Conservation (phyloP, 2,888 invertebrate genomes). For the Heteromyza rotundicornis region DNA sequence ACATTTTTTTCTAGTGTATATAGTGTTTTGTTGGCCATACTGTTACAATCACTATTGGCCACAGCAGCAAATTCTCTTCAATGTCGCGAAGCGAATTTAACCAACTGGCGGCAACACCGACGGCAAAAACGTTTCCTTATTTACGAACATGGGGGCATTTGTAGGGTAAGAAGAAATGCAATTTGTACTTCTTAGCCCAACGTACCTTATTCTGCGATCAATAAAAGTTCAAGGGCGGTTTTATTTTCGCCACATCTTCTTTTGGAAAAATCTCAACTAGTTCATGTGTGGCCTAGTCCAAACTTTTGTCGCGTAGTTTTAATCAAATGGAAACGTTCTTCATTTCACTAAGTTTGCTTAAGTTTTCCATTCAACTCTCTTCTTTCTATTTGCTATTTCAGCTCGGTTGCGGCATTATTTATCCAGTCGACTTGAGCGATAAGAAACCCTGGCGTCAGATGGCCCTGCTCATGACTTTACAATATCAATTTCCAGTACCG, state of each 20-base stretch:
- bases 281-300: no score
- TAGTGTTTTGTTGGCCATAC: not conserved
- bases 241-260: no score
- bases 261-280: no score
- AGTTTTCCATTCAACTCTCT: no score
- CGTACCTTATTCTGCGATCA: no score
- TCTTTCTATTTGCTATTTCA: no score
- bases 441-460: conserved; percentile 48
- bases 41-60: not conserved
- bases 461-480: conserved; percentile 43
- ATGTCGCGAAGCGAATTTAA: conserved; percentile 34
- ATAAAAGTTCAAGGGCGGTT: no score
- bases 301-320: no score
- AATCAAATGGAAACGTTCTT: no score
- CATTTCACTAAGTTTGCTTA: no score
- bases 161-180: conserved; percentile 36
- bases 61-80: not conserved
- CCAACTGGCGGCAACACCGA: conserved; percentile 43
- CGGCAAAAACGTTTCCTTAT: conserved; percentile 46
- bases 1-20: conserved; percentile 20
- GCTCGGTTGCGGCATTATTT: conserved; percentile 41
- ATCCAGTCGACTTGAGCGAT: conserved; percentile 44
- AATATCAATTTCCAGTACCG: conserved; percentile 48
- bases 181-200: not conserved
- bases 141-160: conserved; percentile 39